Evolutionary conservation across 2,888 invertebrate species (phyloP).

Genomic region (Elysia crispata): DNA sequence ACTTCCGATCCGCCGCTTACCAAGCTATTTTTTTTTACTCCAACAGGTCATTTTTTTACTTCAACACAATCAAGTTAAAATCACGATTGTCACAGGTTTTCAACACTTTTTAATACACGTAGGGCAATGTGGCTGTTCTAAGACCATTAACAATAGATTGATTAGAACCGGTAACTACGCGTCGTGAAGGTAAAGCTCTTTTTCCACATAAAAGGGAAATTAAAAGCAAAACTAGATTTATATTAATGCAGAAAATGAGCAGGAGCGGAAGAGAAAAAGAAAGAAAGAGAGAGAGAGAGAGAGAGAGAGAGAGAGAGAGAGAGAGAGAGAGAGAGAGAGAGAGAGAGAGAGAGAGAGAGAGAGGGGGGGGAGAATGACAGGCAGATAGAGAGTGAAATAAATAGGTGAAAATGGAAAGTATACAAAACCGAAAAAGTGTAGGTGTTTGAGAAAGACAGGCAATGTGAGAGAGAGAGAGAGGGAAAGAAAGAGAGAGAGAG

Average conservation of each 20-base stretch:
- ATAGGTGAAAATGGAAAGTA: neutral
- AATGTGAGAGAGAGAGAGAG: neutral
- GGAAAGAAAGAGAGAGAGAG: neutral
- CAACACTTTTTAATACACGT: too few relatives aligned
- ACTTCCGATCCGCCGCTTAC: too few relatives aligned
- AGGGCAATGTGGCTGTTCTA: too few relatives aligned
- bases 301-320: conserved; percentile 16
- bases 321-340: neutral
- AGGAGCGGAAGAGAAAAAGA: conserved; percentile 21
- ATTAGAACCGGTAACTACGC: too few relatives aligned
- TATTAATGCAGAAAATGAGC: conserved; percentile 1
- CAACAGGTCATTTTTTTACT: too few relatives aligned
- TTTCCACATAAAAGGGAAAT: too few relatives aligned
- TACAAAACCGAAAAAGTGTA: neutral
- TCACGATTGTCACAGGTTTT: too few relatives aligned
- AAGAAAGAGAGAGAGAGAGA: conserved; percentile 26
- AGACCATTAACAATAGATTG: too few relatives aligned
- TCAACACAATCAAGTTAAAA: too few relatives aligned
- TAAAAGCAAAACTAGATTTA: conserved; percentile 9
- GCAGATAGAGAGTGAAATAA: neutral
- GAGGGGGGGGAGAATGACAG: neutral
- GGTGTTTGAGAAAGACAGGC: neutral
- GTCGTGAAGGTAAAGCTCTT: too few relatives aligned
- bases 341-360: neutral
- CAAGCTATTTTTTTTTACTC: too few relatives aligned